Percentiles rank a stretch among this genome's conserved stretches.
Conservation (phyloP, 1,140 invertebrate species). For the Trichonephila inaurata region DNA sequence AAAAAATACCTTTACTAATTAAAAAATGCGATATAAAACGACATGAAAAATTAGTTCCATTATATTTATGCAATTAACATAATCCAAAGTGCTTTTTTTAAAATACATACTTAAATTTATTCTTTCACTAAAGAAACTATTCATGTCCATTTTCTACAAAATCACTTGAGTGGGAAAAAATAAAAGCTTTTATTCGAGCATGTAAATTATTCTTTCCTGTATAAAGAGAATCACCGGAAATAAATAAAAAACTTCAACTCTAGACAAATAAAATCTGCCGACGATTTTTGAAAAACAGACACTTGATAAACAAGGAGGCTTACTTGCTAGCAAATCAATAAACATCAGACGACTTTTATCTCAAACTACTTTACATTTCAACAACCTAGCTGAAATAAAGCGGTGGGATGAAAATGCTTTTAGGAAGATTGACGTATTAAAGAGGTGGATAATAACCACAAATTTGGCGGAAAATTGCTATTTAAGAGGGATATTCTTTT, state of each 20-base stretch:
- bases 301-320: background rate
- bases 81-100: no score
- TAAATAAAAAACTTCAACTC: background rate
- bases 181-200: no score
- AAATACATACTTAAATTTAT: no score
- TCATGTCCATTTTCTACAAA: no score
- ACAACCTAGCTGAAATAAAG: background rate
- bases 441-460: background rate
- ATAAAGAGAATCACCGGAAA: background rate
- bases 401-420: background rate
- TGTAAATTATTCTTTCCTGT: no score
- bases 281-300: background rate
- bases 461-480: constrained; percentile 3
- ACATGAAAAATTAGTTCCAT: no score
- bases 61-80: no score
- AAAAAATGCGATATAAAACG: no score
- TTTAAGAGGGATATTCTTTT: constrained; percentile 13
- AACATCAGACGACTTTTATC: background rate
- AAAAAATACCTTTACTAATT: no score
- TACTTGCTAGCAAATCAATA: background rate
- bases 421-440: background rate
- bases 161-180: no score
- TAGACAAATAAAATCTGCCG: background rate
- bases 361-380: background rate
- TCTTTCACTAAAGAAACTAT: no score